Conservation (phyloP, 53 echinoderm and acorn worm species). For the Holothuria leucospilota region DNA sequence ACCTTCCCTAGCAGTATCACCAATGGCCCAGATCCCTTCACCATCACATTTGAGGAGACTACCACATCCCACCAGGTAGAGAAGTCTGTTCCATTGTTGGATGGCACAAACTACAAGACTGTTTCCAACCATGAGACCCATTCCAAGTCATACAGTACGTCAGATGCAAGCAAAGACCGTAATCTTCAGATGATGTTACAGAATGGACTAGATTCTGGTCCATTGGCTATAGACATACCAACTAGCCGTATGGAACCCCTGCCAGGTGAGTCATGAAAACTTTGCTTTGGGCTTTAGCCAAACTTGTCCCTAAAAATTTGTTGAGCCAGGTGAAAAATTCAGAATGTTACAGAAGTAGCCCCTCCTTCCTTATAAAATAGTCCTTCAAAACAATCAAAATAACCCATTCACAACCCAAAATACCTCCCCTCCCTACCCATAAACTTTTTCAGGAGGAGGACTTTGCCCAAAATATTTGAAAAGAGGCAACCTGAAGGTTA, state of each 20-base stretch:
- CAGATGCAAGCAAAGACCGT: constrained; percentile 84
- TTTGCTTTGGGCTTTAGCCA: background rate
- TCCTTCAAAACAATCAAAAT: too few species aligned
- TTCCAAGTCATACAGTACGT: constrained; percentile 92
- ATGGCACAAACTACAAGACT: constrained; percentile 90
- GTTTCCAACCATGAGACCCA: constrained; percentile 88
- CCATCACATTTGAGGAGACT: constrained; percentile 95
- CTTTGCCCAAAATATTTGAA: too few species aligned
- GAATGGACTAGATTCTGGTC: constrained; percentile 83
- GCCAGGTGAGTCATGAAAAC: constrained; percentile 33
- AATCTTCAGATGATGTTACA: constrained; percentile 81
- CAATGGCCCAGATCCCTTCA: constrained; percentile 74
- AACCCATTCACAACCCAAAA: too few species aligned
- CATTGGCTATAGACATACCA: constrained; percentile 91
- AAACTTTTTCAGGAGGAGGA: too few species aligned
- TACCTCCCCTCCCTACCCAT: too few species aligned
- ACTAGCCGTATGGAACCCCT: constrained; percentile 55
- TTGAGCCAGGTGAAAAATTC: too few species aligned
- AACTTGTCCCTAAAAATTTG: too few species aligned
- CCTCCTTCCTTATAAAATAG: too few species aligned
- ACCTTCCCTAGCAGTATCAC: constrained; percentile 70
- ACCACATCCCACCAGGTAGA: constrained; percentile 90
- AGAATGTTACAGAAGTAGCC: too few species aligned
- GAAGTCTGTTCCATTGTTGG: constrained; percentile 85
- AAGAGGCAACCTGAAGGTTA: too few species aligned